Percentiles rank a stretch among this genome's conserved stretches.
Conservation (phyloP, 1,140 invertebrate genomes). For the Scaptomyza montana region DNA sequence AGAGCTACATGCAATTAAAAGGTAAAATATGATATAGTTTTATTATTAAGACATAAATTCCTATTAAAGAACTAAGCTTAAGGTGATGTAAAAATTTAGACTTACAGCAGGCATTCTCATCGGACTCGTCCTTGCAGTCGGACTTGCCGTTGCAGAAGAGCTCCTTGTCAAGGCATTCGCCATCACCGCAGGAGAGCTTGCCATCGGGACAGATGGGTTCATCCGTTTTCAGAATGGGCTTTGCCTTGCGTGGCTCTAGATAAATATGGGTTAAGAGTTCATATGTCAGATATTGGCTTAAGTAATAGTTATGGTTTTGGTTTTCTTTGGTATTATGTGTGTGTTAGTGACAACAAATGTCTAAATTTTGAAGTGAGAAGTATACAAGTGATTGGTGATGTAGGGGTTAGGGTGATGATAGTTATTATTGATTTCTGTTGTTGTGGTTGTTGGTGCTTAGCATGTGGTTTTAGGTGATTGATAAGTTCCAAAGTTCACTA, state of each 20-base stretch:
- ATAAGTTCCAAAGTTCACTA: slow-evolving; percentile 69
- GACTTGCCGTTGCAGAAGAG: slow-evolving; percentile 96
- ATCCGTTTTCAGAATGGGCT: slow-evolving; percentile 95
- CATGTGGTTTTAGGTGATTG: slow-evolving; percentile 13
- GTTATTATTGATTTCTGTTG: neutral
- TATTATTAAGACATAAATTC: too few relatives aligned
- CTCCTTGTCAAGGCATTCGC: slow-evolving; percentile 94
- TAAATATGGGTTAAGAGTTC: neutral
- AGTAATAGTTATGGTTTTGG: too few relatives aligned
- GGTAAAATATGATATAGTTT: too few relatives aligned
- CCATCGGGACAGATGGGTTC: slow-evolving; percentile 94
- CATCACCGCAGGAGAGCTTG: slow-evolving; percentile 94
- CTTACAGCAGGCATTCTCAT: slow-evolving; percentile 97
- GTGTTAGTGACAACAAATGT: slow-evolving; percentile 72
- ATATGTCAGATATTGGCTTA: slow-evolving; percentile 21
- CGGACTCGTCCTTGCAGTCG: slow-evolving; percentile 97
- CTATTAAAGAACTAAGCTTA: neutral
- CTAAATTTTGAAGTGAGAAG: slow-evolving; percentile 78
- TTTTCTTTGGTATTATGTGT: neutral
- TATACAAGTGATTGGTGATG: slow-evolving; percentile 48
- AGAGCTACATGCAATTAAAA: too few relatives aligned
- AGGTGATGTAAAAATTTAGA: slow-evolving; percentile 56
- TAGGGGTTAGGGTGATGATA: slow-evolving; percentile 11
- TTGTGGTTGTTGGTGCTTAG: slow-evolving; percentile 9
- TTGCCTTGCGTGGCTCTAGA: slow-evolving; percentile 92